Evolutionary conservation across 1,140 invertebrate species (phyloP).

Genomic region (Tetranychus urticae): DNA sequence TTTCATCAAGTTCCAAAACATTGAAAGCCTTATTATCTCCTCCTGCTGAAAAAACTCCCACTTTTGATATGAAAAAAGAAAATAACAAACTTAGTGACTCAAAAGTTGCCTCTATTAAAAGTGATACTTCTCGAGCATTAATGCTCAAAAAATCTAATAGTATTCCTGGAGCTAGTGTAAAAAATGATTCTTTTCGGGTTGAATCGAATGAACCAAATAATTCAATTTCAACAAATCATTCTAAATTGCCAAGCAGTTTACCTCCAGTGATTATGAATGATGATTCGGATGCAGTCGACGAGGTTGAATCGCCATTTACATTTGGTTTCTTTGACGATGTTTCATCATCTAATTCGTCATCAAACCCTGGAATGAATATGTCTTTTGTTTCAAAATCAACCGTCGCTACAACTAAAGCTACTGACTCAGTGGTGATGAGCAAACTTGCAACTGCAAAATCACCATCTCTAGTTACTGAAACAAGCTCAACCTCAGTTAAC

Average conservation of each 20-base stretch:
- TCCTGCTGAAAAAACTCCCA: too few relatives aligned
- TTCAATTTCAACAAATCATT: not conserved
- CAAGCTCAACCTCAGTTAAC: not conserved
- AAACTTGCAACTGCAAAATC: not conserved
- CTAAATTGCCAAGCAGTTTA: not conserved
- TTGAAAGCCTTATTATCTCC: too few relatives aligned
- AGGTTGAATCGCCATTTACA: not conserved
- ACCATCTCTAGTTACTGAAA: not conserved
- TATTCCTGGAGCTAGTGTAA: not conserved
- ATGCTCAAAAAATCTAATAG: not conserved
- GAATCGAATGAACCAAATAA: not conserved
- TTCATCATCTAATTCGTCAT: not conserved
- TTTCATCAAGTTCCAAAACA: too few relatives aligned
- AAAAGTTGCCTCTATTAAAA: too few relatives aligned
- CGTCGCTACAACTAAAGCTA: too few relatives aligned
- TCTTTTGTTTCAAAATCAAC: too few relatives aligned
- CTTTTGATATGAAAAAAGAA: too few relatives aligned
- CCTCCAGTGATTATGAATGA: not conserved
- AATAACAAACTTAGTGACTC: too few relatives aligned
- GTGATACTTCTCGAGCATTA: not conserved
- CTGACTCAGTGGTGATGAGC: not conserved
- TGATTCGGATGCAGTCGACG: not conserved
- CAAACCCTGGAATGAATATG: too few relatives aligned
- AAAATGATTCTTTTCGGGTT: not conserved
- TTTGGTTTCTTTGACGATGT: not conserved